phyloP scores from a whole-genome alignment of 2,888 invertebrate genomes.

The Ormyrus labotus region DNA sequence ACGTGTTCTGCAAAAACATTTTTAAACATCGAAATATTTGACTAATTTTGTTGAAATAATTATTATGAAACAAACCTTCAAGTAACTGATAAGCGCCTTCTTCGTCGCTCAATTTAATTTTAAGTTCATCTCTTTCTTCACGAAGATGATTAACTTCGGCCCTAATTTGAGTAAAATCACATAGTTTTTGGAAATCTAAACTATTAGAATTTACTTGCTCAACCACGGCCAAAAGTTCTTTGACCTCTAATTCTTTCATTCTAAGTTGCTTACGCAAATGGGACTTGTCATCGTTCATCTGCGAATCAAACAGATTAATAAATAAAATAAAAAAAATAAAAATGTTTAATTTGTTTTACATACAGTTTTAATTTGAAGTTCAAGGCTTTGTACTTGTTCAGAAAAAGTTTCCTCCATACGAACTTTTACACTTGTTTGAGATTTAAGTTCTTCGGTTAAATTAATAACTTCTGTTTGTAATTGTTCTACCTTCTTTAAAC shows the following conservation, averaged over 20 bases:
- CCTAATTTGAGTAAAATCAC: slow-evolving; percentile 79
- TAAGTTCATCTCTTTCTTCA: slow-evolving; percentile 77
- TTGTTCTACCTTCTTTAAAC: slow-evolving; percentile 72
- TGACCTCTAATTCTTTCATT: slow-evolving; percentile 68
- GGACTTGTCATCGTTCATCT: slow-evolving; percentile 50
- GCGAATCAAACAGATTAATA: slow-evolving; percentile 3
- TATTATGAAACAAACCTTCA: slow-evolving; percentile 69
- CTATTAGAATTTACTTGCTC: slow-evolving; percentile 67
- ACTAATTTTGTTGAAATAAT: neutral
- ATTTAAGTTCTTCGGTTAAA: slow-evolving; percentile 65
- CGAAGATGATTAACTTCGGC: slow-evolving; percentile 79
- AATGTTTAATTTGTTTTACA: slow-evolving; percentile 59
- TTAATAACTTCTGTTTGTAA: slow-evolving; percentile 71
- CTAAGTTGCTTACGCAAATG: slow-evolving; percentile 64
- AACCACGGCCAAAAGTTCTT: slow-evolving; percentile 69
- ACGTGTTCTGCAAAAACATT: slow-evolving; percentile 53
- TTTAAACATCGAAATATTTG: slow-evolving; percentile 8
- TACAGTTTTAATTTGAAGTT: slow-evolving; percentile 79
- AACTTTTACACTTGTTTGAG: slow-evolving; percentile 77
- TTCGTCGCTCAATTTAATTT: slow-evolving; percentile 70
- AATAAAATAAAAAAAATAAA: slow-evolving; percentile 6
- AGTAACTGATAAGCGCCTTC: slow-evolving; percentile 74
- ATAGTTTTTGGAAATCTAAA: slow-evolving; percentile 75
- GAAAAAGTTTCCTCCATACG: slow-evolving; percentile 78
- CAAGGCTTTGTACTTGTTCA: slow-evolving; percentile 77